Evolutionary conservation across 1,140 invertebrate genomes (phyloP), one percentile per base, ranked within the genome.

Genomic region (Trichoplusia ni): DNA sequence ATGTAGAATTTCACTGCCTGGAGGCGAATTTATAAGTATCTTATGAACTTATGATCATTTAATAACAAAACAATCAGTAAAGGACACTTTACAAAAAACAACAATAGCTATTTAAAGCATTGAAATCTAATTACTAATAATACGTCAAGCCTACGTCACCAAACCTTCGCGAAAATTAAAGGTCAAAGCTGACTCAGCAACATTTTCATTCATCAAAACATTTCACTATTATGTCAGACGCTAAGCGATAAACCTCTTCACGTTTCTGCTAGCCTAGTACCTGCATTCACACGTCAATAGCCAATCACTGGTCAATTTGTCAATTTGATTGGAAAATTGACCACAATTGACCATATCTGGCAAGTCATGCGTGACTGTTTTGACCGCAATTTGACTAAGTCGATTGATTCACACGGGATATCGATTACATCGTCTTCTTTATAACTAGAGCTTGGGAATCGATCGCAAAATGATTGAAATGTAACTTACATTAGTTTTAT

Each of bases 321-420:
- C 51, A 54, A 54, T 54, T 54, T 38, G 35, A 54, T 16, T 18
- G 21, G 49, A 54, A 54, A 54, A 54, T 54, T 54, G 33, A 54
- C 51, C 51, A 38, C 51, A 49, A 19, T n/a, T 33, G 46, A 33
- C 16, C 9, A 49, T 18, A 40, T 37, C 51, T 40, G 40, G 38
- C 35, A 25, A 38, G n/a, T 19, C 44, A 47, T 18, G 46, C 46
- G 27, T 49, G 21, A 27, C n/a, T 56, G 21, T 56, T 56, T 56
- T 40, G 37, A 56, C 51, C 51, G 8, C 51, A 56, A 38, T 38
- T 16, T 54, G n/a, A 27, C 38, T 56, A n/a, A 25, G 8, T 16
- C 14, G n/a, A 31, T 49, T 29, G 25, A 56, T 56, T 56, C 53
- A 42, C 53, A 58, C 51, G 18, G 13, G 7, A 14, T 58, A 58